These are phyloP conservation scores for Saturnia pavonia DNA, from an alignment of 2,888 invertebrate species.

Conservation along the genomic window DNA sequence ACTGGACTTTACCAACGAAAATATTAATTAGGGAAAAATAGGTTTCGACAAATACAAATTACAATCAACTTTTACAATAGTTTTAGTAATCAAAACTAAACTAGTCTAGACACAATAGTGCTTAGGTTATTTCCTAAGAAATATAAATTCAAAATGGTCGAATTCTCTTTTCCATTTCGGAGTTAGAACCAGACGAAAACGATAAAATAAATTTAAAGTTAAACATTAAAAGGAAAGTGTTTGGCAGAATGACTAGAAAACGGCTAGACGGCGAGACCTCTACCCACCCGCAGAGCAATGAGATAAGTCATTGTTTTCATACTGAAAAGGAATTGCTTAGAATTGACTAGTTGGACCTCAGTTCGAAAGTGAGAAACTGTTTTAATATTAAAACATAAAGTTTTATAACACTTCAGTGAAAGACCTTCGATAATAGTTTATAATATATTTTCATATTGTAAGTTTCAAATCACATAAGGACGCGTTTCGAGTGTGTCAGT, in stretches of 20 bases:
- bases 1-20: neutral
- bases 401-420: too few relatives aligned
- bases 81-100: neutral
- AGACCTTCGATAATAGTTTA: too few relatives aligned
- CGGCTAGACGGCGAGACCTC: constrained; percentile 4
- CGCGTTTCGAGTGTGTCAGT: too few relatives aligned
- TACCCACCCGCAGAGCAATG: neutral
- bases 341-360: neutral
- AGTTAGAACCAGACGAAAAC: constrained; percentile 16
- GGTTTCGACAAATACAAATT: neutral
- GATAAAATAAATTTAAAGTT: constrained; percentile 26
- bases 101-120: constrained; percentile 7
- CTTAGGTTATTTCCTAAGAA: neutral
- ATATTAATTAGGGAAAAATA: neutral
- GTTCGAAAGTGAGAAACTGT: neutral
- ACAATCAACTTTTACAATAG: neutral
- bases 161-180: constrained; percentile 6
- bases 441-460: too few relatives aligned
- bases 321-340: neutral
- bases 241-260: neutral
- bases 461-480: too few relatives aligned
- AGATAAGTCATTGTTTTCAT: neutral
- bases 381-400: neutral
- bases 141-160: constrained; percentile 1
- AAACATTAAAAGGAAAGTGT: constrained; percentile 14